Percentiles rank a stretch among this genome's conserved stretches.
These are phyloP conservation scores for Leuctra nigra DNA, from an alignment of 2,888 invertebrate species.

Conservation along the genomic window DNA sequence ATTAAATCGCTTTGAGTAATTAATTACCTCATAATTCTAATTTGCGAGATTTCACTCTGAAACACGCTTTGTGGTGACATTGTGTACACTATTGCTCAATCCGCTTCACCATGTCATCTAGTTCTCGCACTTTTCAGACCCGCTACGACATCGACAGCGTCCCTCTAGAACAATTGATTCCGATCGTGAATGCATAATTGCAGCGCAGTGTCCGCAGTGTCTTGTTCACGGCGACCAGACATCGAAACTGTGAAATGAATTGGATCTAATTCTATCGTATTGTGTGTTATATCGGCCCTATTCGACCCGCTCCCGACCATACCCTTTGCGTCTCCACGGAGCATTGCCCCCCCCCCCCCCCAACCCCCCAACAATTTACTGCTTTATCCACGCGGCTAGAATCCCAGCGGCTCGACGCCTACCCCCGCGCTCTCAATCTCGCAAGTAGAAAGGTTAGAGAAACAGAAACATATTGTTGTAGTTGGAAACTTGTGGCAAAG, in stretches of 20 bases:
- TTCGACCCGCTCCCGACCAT: neutral
- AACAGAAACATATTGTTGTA: constrained; percentile 14
- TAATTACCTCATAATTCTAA: too few species aligned
- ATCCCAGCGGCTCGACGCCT: neutral
- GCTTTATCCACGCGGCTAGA: constrained; percentile 8
- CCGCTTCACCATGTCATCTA: too few species aligned
- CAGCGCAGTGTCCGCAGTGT: neutral
- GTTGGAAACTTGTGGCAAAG: too few species aligned
- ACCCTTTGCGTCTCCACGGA: constrained; percentile 9
- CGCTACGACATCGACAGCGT: too few species aligned
- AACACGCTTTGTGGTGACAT: too few species aligned
- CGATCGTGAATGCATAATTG: neutral
- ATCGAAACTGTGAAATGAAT: constrained; percentile 10
- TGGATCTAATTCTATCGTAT: constrained; percentile 16
- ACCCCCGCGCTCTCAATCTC: constrained; percentile 6
- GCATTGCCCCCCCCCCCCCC: too few species aligned
- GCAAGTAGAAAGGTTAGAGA: constrained; percentile 12
- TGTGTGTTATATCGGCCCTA: constrained; percentile 3
- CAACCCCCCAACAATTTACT: constrained; percentile 13
- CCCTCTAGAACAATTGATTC: neutral
- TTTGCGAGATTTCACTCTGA: too few species aligned
- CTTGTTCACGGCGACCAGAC: neutral
- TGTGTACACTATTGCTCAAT: too few species aligned
- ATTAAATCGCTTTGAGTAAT: too few species aligned
- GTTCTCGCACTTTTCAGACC: too few species aligned